Evolutionary conservation across 2,888 invertebrate genomes (phyloP).

Genomic region (Prosopocoilus inquinatus): DNA sequence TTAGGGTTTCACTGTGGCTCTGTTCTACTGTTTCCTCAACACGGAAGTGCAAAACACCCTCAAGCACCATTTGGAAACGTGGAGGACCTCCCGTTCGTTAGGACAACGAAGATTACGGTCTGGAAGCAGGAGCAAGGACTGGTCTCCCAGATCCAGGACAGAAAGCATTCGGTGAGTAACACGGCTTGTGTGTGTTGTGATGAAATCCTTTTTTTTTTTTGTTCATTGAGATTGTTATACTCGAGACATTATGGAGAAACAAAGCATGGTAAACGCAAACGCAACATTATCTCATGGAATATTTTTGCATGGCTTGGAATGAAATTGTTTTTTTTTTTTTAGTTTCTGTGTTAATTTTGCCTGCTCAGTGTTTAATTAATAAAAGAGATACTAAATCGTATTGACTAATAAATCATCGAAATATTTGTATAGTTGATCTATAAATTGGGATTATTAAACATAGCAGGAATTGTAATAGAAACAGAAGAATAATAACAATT

Average conservation of each 20-base stretch:
- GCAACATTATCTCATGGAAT: too few species aligned
- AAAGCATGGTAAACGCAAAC: background rate
- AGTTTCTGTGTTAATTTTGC: too few species aligned
- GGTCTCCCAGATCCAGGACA: conserved; percentile 77
- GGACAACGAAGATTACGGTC: conserved; percentile 62
- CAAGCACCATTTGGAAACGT: conserved; percentile 76
- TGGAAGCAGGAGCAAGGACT: conserved; percentile 75
- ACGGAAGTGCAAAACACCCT: conserved; percentile 86
- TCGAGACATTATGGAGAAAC: background rate
- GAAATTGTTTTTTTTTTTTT: background rate
- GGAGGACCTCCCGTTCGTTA: conserved; percentile 68
- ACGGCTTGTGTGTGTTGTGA: conserved; percentile 8
- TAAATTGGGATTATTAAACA: too few species aligned
- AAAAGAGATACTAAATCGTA: too few species aligned
- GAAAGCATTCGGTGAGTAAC: conserved; percentile 74
- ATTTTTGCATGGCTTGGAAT: conserved; percentile 8
- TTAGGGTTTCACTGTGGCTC: conserved; percentile 85
- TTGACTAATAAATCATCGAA: too few species aligned
- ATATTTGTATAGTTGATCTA: too few species aligned
- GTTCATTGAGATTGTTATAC: too few species aligned
- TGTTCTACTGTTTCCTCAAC: conserved; percentile 92
- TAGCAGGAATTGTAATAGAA: too few species aligned
- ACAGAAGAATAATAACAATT: too few species aligned
- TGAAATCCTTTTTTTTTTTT: too few species aligned
- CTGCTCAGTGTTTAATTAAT: too few species aligned